phyloP scores from a whole-genome alignment of 2,113 vertebrate species.

The Synodontis membranacea region DNA sequence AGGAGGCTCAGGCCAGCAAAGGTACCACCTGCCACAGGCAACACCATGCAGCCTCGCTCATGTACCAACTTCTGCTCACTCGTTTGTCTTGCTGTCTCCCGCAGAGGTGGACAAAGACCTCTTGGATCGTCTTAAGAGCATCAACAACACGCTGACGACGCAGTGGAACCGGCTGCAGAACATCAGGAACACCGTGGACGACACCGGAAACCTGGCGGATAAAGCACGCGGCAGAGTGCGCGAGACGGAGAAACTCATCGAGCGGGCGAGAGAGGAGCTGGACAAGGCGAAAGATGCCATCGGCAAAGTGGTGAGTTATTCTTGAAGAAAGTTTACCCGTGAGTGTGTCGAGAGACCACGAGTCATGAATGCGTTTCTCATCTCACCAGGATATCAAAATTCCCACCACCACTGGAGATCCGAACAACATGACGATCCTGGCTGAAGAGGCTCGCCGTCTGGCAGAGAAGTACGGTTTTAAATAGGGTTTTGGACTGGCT shows the following conservation, averaged over 20 bases:
- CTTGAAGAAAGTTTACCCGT: neutral
- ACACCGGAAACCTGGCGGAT: conserved; percentile 80
- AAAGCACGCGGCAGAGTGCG: conserved; percentile 78
- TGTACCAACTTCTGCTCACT: neutral
- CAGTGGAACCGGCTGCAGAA: conserved; percentile 90
- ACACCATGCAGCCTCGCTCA: neutral
- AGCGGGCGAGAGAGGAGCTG: conserved; percentile 82
- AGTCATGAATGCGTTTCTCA: neutral
- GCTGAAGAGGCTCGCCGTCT: conserved; percentile 92
- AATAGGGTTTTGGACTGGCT: too few relatives aligned
- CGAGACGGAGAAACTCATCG: conserved; percentile 81
- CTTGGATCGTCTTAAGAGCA: conserved; percentile 83
- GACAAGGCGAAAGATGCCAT: conserved; percentile 86
- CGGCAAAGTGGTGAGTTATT: conserved; percentile 83
- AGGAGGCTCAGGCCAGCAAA: conserved; percentile 88
- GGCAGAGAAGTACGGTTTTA: conserved; percentile 86
- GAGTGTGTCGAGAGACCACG: neutral
- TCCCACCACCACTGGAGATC: conserved; percentile 78
- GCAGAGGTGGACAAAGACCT: conserved; percentile 86
- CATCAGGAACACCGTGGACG: conserved; percentile 82
- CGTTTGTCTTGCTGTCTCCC: neutral
- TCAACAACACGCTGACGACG: conserved; percentile 84
- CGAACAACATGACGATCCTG: conserved; percentile 95
- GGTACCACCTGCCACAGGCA: conserved; percentile 65
- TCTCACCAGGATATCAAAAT: conserved; percentile 81